Conservation (phyloP, 2,888 invertebrate genomes). For the Clitarchus hookeri region DNA sequence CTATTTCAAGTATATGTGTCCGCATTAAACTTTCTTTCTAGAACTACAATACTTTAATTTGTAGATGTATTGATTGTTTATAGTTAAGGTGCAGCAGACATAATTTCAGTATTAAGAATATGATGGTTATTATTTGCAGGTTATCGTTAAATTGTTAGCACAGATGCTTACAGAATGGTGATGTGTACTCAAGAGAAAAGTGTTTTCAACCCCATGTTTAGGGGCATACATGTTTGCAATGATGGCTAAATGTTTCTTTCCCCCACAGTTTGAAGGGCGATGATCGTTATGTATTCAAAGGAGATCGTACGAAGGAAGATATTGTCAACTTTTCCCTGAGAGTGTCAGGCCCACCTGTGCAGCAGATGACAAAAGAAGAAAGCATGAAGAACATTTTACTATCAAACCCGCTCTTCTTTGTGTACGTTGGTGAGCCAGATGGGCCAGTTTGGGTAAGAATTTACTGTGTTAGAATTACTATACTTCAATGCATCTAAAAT, state of each 20-base stretch:
- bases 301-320: conserved; percentile 87
- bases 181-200: neutral
- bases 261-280: conserved; percentile 77
- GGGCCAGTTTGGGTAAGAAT: conserved; percentile 74
- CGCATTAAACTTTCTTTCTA: too few species aligned
- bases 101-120: too few species aligned
- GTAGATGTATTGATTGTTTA: too few species aligned
- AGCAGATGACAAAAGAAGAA: conserved; percentile 75
- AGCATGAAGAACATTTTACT: conserved; percentile 77
- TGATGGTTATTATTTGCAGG: too few species aligned
- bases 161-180: too few species aligned
- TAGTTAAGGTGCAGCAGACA: too few species aligned
- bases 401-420: conserved; percentile 81
- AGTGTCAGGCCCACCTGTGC: conserved; percentile 87
- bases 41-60: too few species aligned
- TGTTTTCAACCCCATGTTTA: neutral
- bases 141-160: too few species aligned
- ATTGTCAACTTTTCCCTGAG: conserved; percentile 88
- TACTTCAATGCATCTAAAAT: too few species aligned
- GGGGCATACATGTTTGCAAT: neutral
- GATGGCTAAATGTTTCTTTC: conserved; percentile 29
- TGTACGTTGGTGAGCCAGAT: conserved; percentile 79
- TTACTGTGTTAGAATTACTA: neutral
- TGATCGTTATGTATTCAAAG: conserved; percentile 72
- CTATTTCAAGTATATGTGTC: too few species aligned